phyloP scores from a whole-genome alignment of 2,797 vertebrate genomes.

The Acrocephalus scirpaceus region DNA sequence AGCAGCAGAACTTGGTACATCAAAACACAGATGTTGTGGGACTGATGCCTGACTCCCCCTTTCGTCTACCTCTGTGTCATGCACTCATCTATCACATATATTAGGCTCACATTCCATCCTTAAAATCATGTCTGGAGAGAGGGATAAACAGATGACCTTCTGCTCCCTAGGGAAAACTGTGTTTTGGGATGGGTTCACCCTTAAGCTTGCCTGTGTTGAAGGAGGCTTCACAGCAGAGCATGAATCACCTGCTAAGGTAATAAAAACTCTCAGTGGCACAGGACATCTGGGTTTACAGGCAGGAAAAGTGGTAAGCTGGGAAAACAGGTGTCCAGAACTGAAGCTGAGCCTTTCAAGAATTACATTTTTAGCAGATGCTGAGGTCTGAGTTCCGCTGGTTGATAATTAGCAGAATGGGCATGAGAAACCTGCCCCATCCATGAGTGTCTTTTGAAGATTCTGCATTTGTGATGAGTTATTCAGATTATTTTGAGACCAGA shows the following conservation, averaged over 20 bases:
- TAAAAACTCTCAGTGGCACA: not conserved
- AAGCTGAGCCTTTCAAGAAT: slow-evolving; percentile 7
- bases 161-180: not conserved
- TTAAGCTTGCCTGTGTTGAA: not conserved
- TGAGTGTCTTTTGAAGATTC: not conserved
- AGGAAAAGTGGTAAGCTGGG: not conserved
- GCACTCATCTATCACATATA: not conserved
- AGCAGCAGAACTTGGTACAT: not conserved
- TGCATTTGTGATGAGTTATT: slow-evolving; percentile 21
- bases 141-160: not conserved
- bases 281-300: not conserved
- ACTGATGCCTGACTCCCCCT: not conserved
- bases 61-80: not conserved
- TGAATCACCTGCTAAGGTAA: not conserved
- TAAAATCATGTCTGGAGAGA: not conserved
- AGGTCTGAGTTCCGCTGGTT: not conserved
- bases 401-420: not conserved
- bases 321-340: slow-evolving; percentile 29
- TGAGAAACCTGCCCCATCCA: not conserved
- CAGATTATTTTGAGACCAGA: not conserved
- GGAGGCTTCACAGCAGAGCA: not conserved
- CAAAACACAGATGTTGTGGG: not conserved
- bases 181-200: not conserved
- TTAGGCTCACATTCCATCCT: not conserved
- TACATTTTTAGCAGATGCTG: slow-evolving; percentile 13